Evolutionary conservation across 2,888 invertebrate genomes (phyloP), one percentile per base, ranked within the genome.

Genomic region (Encarsia formosa): DNA sequence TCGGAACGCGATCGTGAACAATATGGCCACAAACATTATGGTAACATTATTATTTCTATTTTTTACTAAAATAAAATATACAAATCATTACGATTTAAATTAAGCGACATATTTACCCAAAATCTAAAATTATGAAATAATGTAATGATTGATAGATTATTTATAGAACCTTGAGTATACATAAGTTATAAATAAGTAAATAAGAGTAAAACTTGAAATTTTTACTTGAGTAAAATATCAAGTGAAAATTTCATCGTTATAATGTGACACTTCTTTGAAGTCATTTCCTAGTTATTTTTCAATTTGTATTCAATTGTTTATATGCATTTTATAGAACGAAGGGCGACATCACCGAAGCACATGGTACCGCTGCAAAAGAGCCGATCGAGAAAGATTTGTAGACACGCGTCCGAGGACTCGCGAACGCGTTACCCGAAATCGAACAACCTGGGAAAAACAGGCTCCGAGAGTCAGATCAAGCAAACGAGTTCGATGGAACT

Each of bases 401-500:
- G 72, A 50, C 70, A 72, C 57, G 66, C 67, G 11, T 70, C 70
- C 1, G 71, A 73, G 42, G 72, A 73, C 49, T 69, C 71, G 11
- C 63, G 67, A 49, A 67, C 64, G 57, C 66, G 66, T 29, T 68
- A 70, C 47, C 61, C 68, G 1, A 70, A 70, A 45, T 66, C 68
- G 32, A 63, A 65, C 24, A 78, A 65, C 73, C 62, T 74, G 57
- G 65, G 75, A 58, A 69, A 73, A 74, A 65, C 78, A 54, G 64
- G 77, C 61, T 74, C 77, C 53, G 64, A 77, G 64, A 67, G 77
- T 65, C 74, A 71, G 52, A 75, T 79, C 52, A 79, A 79, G 61
- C 78, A 77, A 55, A 78, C 79, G 6, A 79, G 81, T 32, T 83
- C 81, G 2, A 67, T 83, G 19, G 83, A 84, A 62, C 69, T 83